phyloP scores from a whole-genome alignment of 2,113 vertebrate species.

The Trichomycterus rosablanca region DNA sequence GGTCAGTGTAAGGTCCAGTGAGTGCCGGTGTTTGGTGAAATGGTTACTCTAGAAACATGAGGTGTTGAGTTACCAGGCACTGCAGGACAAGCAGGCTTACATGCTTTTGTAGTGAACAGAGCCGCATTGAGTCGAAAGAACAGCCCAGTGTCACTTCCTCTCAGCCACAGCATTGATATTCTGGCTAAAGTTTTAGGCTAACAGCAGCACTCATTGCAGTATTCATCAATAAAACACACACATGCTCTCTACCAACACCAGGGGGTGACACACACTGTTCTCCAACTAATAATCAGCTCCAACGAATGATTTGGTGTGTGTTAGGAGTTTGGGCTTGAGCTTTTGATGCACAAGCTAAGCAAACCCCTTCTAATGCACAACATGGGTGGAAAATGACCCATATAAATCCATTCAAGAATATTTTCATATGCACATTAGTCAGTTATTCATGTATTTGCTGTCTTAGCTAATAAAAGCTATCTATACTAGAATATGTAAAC shows the following conservation, averaged over 20 bases:
- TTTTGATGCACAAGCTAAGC: no score
- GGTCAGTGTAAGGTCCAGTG: neutral
- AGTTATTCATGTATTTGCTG: no score
- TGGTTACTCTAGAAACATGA: conserved; percentile 23
- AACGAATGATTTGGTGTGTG: no score
- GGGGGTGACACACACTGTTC: conserved; percentile 5
- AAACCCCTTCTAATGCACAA: no score
- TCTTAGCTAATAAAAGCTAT: no score
- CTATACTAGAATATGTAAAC: no score
- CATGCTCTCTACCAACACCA: neutral
- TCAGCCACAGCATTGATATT: neutral
- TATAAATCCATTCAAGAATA: no score
- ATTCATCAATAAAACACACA: neutral
- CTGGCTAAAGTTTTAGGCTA: neutral
- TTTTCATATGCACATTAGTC: no score
- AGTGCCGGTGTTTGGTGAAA: neutral
- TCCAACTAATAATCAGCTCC: neutral
- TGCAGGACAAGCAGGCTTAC: conserved; percentile 9
- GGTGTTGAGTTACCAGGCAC: conserved; percentile 8
- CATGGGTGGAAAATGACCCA: no score
- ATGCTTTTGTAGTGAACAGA: conserved; percentile 4
- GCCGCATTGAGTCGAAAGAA: neutral
- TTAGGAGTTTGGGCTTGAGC: no score
- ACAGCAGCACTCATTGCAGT: neutral
- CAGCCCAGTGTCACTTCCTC: neutral